Evolutionary conservation across 2,113 vertebrate species (phyloP).

Genomic region (Patagioenas fasciata): DNA sequence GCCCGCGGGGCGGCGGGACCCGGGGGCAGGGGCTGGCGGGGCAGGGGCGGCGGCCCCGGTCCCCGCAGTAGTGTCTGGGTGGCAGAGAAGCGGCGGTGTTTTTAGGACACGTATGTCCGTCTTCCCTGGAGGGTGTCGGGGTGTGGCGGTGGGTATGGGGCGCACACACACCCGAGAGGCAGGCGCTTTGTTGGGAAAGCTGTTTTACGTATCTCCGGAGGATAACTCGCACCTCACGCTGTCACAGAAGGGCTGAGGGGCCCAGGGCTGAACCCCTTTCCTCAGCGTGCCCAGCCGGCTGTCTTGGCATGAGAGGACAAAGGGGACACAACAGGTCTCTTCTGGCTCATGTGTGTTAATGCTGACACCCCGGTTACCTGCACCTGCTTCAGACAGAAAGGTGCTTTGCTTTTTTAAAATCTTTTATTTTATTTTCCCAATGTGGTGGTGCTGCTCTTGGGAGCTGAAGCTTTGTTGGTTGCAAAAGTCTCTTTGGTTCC

Average conservation of each 20-base stretch:
- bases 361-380: fast-evolving
- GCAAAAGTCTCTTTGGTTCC: not conserved
- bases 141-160: not conserved
- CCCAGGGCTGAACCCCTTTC: not conserved
- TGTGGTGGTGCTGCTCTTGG: not conserved
- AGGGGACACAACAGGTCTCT: not conserved
- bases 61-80: fast-evolving
- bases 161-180: not conserved
- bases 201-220: not conserved
- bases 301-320: fast-evolving
- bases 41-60: not conserved
- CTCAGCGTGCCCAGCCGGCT: fast-evolving
- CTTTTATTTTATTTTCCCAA: no score
- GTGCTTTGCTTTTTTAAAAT: no score
- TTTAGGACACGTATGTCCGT: fast-evolving
- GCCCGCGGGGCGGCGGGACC: not conserved
- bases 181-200: not conserved
- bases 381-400: not conserved
- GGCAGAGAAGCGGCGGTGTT: not conserved
- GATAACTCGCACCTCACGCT: fast-evolving
- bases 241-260: not conserved
- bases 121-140: fast-evolving
- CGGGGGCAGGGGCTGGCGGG: not conserved
- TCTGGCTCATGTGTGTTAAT: fast-evolving
- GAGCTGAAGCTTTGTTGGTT: not conserved